Conservation (phyloP, 2,113 vertebrate species). For the Mesocricetus auratus region DNA sequence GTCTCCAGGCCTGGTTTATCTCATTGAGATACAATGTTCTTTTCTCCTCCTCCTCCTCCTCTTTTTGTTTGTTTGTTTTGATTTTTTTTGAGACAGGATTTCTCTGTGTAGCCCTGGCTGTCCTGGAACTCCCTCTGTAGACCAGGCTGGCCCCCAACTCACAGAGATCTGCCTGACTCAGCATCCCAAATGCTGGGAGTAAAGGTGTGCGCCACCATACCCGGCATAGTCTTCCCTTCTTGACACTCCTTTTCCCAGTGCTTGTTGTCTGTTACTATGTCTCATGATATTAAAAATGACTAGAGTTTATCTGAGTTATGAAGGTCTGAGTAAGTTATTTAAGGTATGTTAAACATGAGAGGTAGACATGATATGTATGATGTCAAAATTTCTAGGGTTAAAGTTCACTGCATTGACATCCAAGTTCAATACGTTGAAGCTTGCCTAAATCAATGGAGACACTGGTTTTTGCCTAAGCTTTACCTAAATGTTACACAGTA, state of each 20-base stretch:
- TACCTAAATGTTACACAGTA: not conserved
- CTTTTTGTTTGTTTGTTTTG: not conserved
- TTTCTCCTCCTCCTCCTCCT: not conserved
- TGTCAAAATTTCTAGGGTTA: not conserved
- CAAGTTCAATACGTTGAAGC: not conserved
- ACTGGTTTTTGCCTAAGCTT: not conserved
- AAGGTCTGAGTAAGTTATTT: not conserved
- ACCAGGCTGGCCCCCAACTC: not conserved
- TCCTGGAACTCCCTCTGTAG: not conserved
- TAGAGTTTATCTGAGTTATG: not conserved
- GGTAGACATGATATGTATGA: not conserved
- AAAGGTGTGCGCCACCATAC: not conserved
- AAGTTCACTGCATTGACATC: not conserved
- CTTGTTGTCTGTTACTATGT: not conserved
- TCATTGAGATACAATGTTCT: not conserved
- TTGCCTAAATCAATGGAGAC: not conserved
- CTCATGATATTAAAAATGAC: not conserved
- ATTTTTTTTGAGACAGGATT: not conserved
- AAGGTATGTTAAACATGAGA: not conserved
- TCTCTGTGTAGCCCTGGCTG: not conserved
- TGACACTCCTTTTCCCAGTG: not conserved
- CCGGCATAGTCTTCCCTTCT: not conserved
- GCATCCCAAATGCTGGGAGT: not conserved
- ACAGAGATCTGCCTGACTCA: not conserved
- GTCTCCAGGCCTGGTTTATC: not conserved